Conservation (phyloP, 2,113 vertebrate species). For the Physeter macrocephalus region DNA sequence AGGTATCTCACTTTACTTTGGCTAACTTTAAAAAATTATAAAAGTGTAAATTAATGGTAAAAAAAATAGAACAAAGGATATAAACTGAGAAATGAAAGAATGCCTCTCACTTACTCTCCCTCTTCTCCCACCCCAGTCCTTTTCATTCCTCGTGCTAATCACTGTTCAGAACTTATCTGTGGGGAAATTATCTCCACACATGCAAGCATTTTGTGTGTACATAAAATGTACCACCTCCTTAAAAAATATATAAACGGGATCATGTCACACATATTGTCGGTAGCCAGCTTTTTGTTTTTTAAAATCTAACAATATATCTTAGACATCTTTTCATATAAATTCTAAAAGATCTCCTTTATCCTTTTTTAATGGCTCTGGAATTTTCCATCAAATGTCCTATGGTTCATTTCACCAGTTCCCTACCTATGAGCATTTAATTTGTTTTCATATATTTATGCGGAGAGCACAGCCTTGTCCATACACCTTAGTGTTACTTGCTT, state of each 20-base stretch:
- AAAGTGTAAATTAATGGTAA: background rate
- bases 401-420: background rate
- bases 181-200: background rate
- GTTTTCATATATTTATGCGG: background rate
- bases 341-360: background rate
- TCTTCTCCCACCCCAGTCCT: background rate
- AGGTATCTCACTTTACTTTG: background rate
- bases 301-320: background rate
- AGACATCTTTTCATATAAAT: slow-evolving; percentile 1
- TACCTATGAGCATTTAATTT: background rate
- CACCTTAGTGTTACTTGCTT: background rate
- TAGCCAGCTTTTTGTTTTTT: background rate
- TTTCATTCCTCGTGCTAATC: background rate
- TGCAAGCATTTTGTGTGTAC: background rate
- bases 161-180: background rate
- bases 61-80: background rate
- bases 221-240: background rate
- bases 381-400: background rate
- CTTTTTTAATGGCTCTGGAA: background rate
- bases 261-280: background rate
- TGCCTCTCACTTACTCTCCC: background rate
- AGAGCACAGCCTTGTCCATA: background rate
- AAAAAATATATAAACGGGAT: background rate
- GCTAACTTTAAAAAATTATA: background rate
- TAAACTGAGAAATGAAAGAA: background rate